Percentiles rank a stretch among this genome's conserved stretches.
phyloP scores from a whole-genome alignment of 1,140 invertebrate species.

The Pogonomyrmex barbatus region DNA sequence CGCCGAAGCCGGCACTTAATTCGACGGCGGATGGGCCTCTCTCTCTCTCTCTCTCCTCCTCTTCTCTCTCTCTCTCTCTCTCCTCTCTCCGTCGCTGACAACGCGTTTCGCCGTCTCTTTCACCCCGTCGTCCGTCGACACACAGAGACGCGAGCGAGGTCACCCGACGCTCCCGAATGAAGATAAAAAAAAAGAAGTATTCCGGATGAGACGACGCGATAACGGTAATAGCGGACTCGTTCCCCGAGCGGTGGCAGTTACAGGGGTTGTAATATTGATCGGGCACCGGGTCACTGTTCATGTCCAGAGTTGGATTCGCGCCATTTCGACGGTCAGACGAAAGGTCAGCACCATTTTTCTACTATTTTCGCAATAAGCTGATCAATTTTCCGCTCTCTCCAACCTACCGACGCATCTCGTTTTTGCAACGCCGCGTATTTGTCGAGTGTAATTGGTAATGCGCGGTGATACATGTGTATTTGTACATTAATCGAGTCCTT shows the following conservation, averaged over 20 bases:
- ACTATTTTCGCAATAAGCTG: conserved; percentile 57
- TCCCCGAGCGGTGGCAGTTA: conserved; percentile 51
- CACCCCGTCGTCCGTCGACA: conserved; percentile 19
- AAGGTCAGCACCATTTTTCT: conserved; percentile 51
- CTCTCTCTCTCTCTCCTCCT: not conserved
- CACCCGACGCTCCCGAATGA: conserved; percentile 12
- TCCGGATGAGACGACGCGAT: conserved; percentile 59
- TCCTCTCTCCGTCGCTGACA: conserved; percentile 32
- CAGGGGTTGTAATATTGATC: conserved; percentile 61
- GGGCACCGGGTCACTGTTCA: conserved; percentile 54
- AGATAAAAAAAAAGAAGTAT: conserved; percentile 36
- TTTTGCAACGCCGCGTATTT: conserved; percentile 21
- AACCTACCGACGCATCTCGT: conserved; percentile 11
- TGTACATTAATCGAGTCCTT: not conserved
- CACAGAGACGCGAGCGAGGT: conserved; percentile 11
- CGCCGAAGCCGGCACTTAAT: conserved; percentile 57
- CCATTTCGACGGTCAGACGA: conserved; percentile 54
- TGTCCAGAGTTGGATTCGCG: conserved; percentile 52
- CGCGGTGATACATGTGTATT: no score
- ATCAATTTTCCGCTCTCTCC: conserved; percentile 13
- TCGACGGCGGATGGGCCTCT: conserved; percentile 44
- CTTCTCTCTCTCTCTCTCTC: not conserved
- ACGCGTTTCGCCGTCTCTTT: conserved; percentile 55
- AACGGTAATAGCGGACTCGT: conserved; percentile 59
- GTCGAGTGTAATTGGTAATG: not conserved